Percentiles rank a stretch among this genome's conserved stretches.
phyloP scores from a whole-genome alignment of 2,113 vertebrate genomes.

The Calyptommatus sinebrachiatus region DNA sequence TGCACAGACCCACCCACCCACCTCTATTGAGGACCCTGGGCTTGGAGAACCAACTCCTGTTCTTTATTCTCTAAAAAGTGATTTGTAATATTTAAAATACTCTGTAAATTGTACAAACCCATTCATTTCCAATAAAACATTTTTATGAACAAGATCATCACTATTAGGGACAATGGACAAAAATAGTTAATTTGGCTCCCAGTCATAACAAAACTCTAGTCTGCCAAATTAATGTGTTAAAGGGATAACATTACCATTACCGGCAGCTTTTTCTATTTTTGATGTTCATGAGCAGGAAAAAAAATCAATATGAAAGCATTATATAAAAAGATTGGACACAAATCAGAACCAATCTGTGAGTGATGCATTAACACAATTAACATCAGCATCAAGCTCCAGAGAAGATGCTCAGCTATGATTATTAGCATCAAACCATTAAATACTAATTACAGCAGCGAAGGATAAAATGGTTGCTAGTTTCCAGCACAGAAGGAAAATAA shows the following conservation, averaged over 20 bases:
- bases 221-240: neutral
- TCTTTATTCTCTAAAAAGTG: neutral
- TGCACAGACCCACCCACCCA: neutral
- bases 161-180: neutral
- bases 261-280: neutral
- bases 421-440: neutral
- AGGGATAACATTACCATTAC: constrained; percentile 1
- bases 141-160: neutral
- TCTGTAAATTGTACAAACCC: neutral
- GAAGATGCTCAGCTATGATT: neutral
- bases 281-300: neutral
- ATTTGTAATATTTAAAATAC: neutral
- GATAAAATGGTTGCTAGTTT: neutral
- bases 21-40: neutral
- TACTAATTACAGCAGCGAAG: neutral
- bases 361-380: neutral
- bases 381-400: neutral
- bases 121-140: constrained; percentile 2
- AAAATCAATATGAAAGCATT: neutral
- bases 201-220: neutral
- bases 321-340: neutral
- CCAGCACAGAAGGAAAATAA: neutral
- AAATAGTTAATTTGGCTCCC: neutral
- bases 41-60: neutral
- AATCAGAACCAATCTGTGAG: neutral